Evolutionary conservation across 2,888 invertebrate genomes (phyloP).

Genomic region (Tenthredo livida): DNA sequence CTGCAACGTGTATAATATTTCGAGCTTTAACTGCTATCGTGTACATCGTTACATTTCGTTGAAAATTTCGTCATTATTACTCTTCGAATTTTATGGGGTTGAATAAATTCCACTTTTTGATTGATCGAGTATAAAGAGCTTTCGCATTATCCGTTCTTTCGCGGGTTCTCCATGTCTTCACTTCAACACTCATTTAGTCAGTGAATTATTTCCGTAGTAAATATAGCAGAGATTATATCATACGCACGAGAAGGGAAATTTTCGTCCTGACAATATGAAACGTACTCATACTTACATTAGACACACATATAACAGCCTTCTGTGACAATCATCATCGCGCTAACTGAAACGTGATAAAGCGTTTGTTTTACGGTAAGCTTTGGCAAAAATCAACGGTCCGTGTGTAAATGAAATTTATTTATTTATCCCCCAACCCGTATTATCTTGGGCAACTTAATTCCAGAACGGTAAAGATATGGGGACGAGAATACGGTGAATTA

Average conservation of each 20-base stretch:
- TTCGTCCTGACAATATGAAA: not conserved
- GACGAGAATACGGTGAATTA: slow-evolving; percentile 20
- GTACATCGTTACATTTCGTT: not conserved
- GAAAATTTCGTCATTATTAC: not conserved
- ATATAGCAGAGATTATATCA: not conserved
- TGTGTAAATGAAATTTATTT: slow-evolving; percentile 15
- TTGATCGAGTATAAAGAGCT: not conserved
- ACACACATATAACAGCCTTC: not conserved
- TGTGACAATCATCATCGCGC: not conserved
- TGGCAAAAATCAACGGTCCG: not conserved
- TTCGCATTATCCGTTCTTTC: not conserved
- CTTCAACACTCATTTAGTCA: not conserved
- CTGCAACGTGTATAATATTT: not conserved
- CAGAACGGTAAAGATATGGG: not conserved
- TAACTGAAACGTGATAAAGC: not conserved
- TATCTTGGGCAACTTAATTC: slow-evolving; percentile 21
- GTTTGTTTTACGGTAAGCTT: slow-evolving; percentile 25
- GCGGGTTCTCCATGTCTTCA: not conserved
- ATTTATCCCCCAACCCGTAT: not conserved
- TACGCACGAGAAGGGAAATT: not conserved
- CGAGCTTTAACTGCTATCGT: not conserved
- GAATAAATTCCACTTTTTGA: not conserved
- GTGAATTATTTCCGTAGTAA: not conserved
- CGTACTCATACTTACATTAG: not conserved
- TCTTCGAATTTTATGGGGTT: not conserved